Evolutionary conservation across 1,140 invertebrate genomes (phyloP), one percentile per base, ranked within the genome.

Genomic region (Lerema accius): DNA sequence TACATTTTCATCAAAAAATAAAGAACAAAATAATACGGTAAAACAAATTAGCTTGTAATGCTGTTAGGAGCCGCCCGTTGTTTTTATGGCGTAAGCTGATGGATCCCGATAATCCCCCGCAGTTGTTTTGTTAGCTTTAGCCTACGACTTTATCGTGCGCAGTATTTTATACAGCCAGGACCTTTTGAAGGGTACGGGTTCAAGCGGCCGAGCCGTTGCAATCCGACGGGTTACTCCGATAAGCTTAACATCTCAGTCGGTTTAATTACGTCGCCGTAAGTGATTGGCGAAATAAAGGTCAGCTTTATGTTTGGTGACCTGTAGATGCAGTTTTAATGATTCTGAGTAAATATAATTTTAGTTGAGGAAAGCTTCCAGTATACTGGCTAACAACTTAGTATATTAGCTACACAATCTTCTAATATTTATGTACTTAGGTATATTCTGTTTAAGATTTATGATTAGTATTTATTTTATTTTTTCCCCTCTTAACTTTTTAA

Each of bases 81-180:
- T 55, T 55, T 55, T 55, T 55, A 55, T 55, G 23, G 39, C 51
- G 11, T 53, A 55, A 55, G 51, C 51, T 42, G 51, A 55, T 55
- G 51, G 51, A 55, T 55, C 51, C 19, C 39, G 37, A 55, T 55
- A 26, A 55, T 55, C 51, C 51, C 50, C 51, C 7, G 39, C 51
- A 37, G 51, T 28, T 55, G 51, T 55, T 55, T 55, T 55, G 51
- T 55, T 39, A 19, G 51, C 23, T 53, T 55, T 55, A 39, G 4
- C 28, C 28, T 37, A 37, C 10, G n/a, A n/a, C 35, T 37, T 37
- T 37, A 37, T 37, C 35, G 35, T 37, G 35, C 28, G 1, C 35
- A 37, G 35, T 37, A 37, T 37, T 37, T 37, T 37, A 37, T 37
- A 11, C n/a, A 37, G 28, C 28, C 6, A 7, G 7, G 28, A 37